Conservation (phyloP, 2,113 vertebrate genomes). For the Colossoma macropomum region DNA sequence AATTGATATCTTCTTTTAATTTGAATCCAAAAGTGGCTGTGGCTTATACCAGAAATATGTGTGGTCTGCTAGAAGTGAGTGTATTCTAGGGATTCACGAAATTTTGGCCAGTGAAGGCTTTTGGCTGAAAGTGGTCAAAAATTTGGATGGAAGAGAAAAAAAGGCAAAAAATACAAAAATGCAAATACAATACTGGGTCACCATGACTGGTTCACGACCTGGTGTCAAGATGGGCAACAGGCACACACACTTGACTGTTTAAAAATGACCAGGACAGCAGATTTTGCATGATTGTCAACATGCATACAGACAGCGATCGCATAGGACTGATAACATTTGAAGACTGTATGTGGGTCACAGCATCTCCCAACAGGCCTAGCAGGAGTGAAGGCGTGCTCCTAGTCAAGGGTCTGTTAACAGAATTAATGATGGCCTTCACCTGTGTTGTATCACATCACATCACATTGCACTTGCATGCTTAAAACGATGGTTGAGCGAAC, state of each 20-base stretch:
- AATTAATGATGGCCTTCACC: slow-evolving; percentile 59
- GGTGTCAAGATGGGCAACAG: background rate
- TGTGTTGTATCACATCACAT: background rate
- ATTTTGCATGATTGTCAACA: slow-evolving; percentile 1
- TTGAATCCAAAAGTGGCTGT: too few relatives aligned
- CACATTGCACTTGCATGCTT: background rate
- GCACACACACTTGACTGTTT: background rate
- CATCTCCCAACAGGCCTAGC: slow-evolving; percentile 23
- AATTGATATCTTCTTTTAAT: too few relatives aligned
- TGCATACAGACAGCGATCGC: background rate
- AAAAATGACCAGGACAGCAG: background rate
- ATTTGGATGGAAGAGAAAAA: too few relatives aligned
- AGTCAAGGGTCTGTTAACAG: slow-evolving; percentile 46
- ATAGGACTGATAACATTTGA: slow-evolving; percentile 12
- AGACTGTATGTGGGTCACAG: slow-evolving; percentile 32
- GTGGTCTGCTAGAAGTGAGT: too few relatives aligned
- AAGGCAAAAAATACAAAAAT: too few relatives aligned
- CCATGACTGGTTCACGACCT: background rate
- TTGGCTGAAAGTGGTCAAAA: too few relatives aligned
- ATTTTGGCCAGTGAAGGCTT: too few relatives aligned
- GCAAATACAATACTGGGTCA: background rate
- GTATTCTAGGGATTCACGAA: too few relatives aligned
- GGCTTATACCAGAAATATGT: too few relatives aligned
- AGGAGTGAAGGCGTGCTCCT: slow-evolving; percentile 42
- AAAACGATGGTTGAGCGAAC: background rate